Evolutionary conservation across 2,797 vertebrate species (phyloP).

Genomic region (Danio aesculapii): DNA sequence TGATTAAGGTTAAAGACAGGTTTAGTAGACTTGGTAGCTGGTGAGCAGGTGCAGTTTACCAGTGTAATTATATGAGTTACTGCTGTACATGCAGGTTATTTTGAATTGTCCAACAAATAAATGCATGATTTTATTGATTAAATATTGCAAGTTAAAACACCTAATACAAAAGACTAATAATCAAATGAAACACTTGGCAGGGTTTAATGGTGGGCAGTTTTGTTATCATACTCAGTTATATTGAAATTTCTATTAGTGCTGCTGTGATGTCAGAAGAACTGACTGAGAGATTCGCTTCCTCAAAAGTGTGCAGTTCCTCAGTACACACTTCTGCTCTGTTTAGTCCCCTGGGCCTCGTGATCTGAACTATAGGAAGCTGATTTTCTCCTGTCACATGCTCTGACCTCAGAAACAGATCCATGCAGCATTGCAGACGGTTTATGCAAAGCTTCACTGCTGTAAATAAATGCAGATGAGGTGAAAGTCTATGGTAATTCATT

Average conservation of each 20-base stretch:
- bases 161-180: too few relatives aligned
- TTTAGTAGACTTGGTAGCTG: too few relatives aligned
- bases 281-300: background rate
- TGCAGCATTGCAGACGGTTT: constrained; percentile 67
- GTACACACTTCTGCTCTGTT: constrained; percentile 64
- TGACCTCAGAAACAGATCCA: constrained; percentile 63
- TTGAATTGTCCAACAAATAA: too few relatives aligned
- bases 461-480: constrained; percentile 65
- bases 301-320: constrained; percentile 18
- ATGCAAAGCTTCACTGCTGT: constrained; percentile 73
- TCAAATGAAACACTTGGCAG: too few relatives aligned
- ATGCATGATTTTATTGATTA: too few relatives aligned
- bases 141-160: too few relatives aligned
- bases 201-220: too few relatives aligned
- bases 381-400: constrained; percentile 73
- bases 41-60: too few relatives aligned
- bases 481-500: background rate
- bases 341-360: constrained; percentile 62
- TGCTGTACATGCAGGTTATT: too few relatives aligned
- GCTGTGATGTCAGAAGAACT: background rate
- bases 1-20: too few relatives aligned
- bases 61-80: too few relatives aligned
- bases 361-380: constrained; percentile 43
- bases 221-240: background rate
- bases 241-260: too few relatives aligned